phyloP scores from a whole-genome alignment of 2,113 vertebrate species.

The Sorex araneus region DNA sequence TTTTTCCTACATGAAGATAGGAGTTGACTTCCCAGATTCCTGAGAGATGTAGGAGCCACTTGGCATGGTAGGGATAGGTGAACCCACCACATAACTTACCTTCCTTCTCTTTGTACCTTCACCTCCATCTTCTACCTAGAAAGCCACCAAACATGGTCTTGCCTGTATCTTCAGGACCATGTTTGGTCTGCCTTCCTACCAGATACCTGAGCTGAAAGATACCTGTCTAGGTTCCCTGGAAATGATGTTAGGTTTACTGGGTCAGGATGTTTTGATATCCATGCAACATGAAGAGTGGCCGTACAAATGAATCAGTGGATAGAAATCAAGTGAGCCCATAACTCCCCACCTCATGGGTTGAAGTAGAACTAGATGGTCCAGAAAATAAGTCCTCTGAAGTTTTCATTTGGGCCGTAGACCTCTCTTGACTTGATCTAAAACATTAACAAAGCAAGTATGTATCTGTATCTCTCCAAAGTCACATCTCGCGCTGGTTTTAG shows the following conservation, averaged over 20 bases:
- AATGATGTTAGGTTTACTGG: not conserved
- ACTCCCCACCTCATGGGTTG: not conserved
- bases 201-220: not conserved
- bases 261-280: not conserved
- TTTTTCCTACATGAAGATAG: not conserved
- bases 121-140: not conserved
- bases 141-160: not conserved
- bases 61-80: not conserved
- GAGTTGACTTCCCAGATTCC: not conserved
- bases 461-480: not conserved
- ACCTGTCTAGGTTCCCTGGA: not conserved
- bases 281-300: not conserved
- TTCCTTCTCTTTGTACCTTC: not conserved
- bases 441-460: slow-evolving; percentile 32
- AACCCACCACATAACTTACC: not conserved
- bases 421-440: not conserved
- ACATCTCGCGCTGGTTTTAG: slow-evolving; percentile 12
- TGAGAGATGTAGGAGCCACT: not conserved
- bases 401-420: not conserved
- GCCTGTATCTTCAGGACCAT: not conserved
- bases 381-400: not conserved
- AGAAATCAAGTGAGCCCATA: too few species aligned
- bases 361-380: not conserved
- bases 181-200: not conserved
- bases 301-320: not conserved